Base-by-base conservation (phyloP, 2,888 invertebrate genomes). In the Aelia acuminata region DNA sequence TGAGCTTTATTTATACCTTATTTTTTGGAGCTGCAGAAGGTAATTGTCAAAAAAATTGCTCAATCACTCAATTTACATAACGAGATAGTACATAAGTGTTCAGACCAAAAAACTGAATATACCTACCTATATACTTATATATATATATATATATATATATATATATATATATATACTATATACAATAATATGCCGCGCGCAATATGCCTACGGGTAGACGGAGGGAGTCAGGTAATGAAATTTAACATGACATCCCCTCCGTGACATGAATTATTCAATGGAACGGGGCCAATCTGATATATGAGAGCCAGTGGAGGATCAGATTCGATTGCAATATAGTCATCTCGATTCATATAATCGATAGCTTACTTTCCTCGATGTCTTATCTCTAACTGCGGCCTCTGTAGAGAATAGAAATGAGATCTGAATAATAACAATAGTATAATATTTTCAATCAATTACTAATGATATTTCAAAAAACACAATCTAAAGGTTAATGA, bases 191-290 rank as follows among this genome's bases (percentile, higher is more conserved):
- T 50, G 50, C 53, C 11, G n/a, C n/a, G n/a, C 7, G 35, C 35
- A 70, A 70, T 70, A 70, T 70, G 31, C 63, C 63, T 35, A 70
- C 31, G 35, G 35, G 3, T 35, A 7, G 57, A 35, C 31, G 63
- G 35, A 35, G 63, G 63, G 35, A 20, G 10, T 7, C 63, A 70
- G 63, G 63, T 70, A 70, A 70, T 70, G 63, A 70, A 70, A 70
- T 70, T 70, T 70, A 70, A 70, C 35, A 35, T 70, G 35, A 35
- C 63, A 70, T 70, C 31, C 63, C 26, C 35, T 35, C 18, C 63
- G 63, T 31, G 63, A 70, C 35, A 70, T 70, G 63, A 70, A 70
- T 70, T 70, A 70, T 70, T 70, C 63, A 70, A 70, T 70, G 35
- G 63, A 70, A 70, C 18, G 63, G 63, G 63, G 63, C 18, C 63